Conservation (phyloP, 2,888 invertebrate genomes). For the Lucinisca nassula region DNA sequence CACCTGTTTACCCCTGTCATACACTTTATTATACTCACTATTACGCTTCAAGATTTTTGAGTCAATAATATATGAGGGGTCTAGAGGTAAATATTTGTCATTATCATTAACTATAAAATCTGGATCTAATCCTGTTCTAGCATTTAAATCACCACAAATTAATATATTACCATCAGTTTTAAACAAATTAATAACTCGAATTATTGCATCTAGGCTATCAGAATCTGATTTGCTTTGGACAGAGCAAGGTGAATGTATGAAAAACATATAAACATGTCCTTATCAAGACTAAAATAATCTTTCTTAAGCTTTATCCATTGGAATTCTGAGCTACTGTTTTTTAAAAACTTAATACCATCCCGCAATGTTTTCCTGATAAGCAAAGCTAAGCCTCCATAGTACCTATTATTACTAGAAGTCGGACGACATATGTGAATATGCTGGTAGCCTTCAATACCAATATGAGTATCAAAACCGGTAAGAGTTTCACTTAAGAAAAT, state of each 20-base stretch:
- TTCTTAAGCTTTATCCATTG: background rate
- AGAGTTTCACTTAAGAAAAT: background rate
- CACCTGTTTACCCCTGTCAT: background rate
- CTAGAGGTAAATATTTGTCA: background rate
- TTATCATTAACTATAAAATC: background rate
- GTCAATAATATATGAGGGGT: background rate
- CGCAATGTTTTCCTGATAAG: background rate
- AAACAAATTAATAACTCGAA: background rate
- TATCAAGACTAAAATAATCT: background rate
- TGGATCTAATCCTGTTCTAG: background rate
- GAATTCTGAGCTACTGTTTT: background rate
- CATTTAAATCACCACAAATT: background rate
- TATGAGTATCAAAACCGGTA: constrained; percentile 2
- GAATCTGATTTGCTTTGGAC: background rate
- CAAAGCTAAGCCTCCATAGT: background rate
- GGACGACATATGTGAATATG: too few relatives aligned
- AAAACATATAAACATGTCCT: background rate
- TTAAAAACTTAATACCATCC: background rate
- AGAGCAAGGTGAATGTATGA: too few relatives aligned
- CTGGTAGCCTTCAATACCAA: background rate
- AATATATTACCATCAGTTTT: background rate
- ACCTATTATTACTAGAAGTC: background rate
- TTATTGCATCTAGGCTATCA: background rate
- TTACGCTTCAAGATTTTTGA: background rate
- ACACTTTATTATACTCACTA: background rate